Percentiles rank a stretch among this genome's conserved stretches.
Evolutionary conservation across 1,140 invertebrate genomes (phyloP).

Genomic region (Physella acuta): DNA sequence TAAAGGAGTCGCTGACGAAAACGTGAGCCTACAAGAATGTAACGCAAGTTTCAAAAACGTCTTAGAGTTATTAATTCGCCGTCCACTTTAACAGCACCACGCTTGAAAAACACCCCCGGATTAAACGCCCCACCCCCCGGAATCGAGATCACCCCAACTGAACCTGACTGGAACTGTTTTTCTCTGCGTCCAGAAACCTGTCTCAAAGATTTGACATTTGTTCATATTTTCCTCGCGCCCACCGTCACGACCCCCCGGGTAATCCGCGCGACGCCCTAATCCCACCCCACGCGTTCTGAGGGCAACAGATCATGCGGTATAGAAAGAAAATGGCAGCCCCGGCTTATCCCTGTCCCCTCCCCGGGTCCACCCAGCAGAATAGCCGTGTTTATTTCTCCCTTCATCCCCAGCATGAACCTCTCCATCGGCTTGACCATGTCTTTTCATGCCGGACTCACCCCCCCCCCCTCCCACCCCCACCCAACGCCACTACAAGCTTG

Average conservation of each 20-base stretch:
- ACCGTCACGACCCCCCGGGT: not conserved
- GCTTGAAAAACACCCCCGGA: not conserved
- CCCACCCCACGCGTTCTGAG: not conserved
- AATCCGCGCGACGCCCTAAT: slow-evolving; percentile 5
- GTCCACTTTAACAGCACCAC: not conserved
- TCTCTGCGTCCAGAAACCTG: not conserved
- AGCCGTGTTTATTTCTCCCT: slow-evolving; percentile 1
- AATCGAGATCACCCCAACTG: not conserved
- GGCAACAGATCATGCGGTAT: slow-evolving; percentile 12
- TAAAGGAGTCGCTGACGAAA: no score
- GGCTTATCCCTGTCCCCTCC: slow-evolving; percentile 5
- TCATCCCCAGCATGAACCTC: slow-evolving; percentile 1
- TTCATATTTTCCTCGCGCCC: not conserved
- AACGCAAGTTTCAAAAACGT: no score
- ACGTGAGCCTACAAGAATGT: no score
- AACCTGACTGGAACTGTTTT: not conserved
- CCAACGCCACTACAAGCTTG: not conserved
- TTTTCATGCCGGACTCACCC: not conserved
- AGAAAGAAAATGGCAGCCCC: not conserved
- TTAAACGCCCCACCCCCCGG: not conserved
- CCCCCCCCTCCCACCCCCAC: not conserved
- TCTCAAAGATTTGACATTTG: not conserved
- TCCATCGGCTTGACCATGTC: not conserved
- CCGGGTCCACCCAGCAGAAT: not conserved
- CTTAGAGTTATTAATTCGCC: not conserved